phyloP scores from a whole-genome alignment of 23 tunicate species.

The Pegea sp. region DNA sequence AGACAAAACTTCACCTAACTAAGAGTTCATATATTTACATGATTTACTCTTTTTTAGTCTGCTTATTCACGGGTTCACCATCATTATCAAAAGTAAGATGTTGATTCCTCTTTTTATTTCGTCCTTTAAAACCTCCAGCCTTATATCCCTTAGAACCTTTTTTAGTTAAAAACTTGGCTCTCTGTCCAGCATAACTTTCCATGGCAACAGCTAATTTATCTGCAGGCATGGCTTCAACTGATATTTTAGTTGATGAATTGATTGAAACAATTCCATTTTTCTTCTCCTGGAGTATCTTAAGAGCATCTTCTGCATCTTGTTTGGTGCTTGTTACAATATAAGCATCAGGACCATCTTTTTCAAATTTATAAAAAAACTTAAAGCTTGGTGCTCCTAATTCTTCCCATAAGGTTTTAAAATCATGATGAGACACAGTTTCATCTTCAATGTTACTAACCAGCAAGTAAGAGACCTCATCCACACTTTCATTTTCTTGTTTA shows the following conservation, averaged over 20 bases:
- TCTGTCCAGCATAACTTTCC: background rate
- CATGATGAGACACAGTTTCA: conserved; percentile 38
- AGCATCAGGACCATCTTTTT: conserved; percentile 42
- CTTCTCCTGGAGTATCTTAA: conserved; percentile 12
- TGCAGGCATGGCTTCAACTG: background rate
- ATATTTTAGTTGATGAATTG: conserved; percentile 2
- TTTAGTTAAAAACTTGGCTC: background rate
- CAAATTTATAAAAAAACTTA: conserved; percentile 36
- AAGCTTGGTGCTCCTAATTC: conserved; percentile 15
- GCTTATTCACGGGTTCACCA: conserved; percentile 8
- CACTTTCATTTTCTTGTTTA: background rate
- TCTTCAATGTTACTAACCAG: conserved; percentile 43
- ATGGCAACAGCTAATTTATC: background rate
- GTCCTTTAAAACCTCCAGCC: too few relatives aligned
- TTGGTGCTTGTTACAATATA: conserved; percentile 16
- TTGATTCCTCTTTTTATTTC: too few relatives aligned
- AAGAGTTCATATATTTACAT: too few relatives aligned
- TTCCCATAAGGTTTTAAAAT: conserved; percentile 28
- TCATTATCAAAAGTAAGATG: too few relatives aligned
- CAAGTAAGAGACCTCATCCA: conserved; percentile 11
- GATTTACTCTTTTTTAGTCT: too few relatives aligned
- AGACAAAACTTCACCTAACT: too few relatives aligned
- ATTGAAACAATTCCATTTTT: conserved; percentile 7
- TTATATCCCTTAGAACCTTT: too few relatives aligned
- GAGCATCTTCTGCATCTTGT: conserved; percentile 11